phyloP scores from a whole-genome alignment of 2,113 vertebrate species.

The Cervus canadensis region DNA sequence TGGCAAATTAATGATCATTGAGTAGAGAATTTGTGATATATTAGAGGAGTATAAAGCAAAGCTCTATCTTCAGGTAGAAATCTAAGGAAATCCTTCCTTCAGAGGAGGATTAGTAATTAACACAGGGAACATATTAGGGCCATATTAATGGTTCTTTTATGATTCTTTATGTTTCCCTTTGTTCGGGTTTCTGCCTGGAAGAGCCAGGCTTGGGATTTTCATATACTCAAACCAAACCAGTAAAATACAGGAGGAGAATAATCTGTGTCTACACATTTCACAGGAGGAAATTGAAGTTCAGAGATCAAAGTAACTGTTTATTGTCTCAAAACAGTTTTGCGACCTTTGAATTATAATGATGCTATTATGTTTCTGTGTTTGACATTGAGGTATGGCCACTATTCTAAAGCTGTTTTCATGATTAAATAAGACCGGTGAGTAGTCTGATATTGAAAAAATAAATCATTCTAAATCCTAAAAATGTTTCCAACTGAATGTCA shows the following conservation, averaged over 20 bases:
- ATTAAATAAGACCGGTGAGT: not conserved
- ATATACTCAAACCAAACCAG: not conserved
- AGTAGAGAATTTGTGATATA: not conserved
- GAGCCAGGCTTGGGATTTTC: not conserved
- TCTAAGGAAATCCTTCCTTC: not conserved
- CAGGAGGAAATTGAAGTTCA: not conserved
- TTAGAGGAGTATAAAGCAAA: not conserved
- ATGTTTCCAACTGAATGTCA: not conserved
- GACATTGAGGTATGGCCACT: not conserved
- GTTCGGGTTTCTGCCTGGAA: not conserved
- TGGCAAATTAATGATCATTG: not conserved
- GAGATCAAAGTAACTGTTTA: not conserved
- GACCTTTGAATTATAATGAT: not conserved
- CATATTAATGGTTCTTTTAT: not conserved
- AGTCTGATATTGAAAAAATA: not conserved
- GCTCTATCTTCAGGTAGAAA: not conserved
- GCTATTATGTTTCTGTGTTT: not conserved
- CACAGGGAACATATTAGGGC: not conserved
- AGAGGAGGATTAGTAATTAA: not conserved
- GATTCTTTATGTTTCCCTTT: not conserved
- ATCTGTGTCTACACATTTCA: not conserved
- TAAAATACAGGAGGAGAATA: not conserved
- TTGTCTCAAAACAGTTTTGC: not conserved
- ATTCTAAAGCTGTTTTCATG: not conserved
- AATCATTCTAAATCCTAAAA: constrained; percentile 20